Evolutionary conservation across 1,140 invertebrate species (phyloP), one percentile per base, ranked within the genome.

Genomic region (Bombus vancouverensis): DNA sequence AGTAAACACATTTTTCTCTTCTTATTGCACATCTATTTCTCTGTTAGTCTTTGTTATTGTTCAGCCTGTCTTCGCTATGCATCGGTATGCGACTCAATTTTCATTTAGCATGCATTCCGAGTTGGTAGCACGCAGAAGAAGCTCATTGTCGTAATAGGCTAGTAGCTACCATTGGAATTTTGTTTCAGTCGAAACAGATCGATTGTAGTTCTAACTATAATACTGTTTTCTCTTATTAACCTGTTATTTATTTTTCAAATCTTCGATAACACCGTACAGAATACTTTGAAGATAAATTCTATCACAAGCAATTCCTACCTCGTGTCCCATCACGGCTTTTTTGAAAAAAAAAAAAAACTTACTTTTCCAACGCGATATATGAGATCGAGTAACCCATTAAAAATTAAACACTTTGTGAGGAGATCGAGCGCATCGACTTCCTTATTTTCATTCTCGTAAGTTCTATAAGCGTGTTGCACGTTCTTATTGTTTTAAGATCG

Each of bases 41-140:
- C 3, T 68, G 2, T 13, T 28, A 1, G 1, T 59, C 42, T 22
- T 68, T 22, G 4, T 53, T 42, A 37, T 76, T 68, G 66, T 12
- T 3, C 34, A 34, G 32, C 13, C 8, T n/a, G 47, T 10, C 39
- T 34, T 39, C 57, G 28, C 12, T 12, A 4, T 15, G 44, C 75
- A n/a, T 79, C 53, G 53, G n/a, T 25, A 78, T n/a, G 82, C 82
- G 34, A 37, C 44, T 71, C 82, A 47, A 71, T 70, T 59, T 22
- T 57, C 66, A 62, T 79, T 84, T 44, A 28, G 47, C 47, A 84
- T 84, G 75, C 82, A 78, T 79, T 59, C 75, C 82, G 28, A 68
- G 62, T 44, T 68, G n/a, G 34, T n/a, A 37, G 32, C 34, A 66
- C 32, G 42, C 57, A 65, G 25, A 80, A 70, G 42, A 80, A 70